Base-by-base conservation (phyloP, 2,113 vertebrate species). In the Paramisgurnus dabryanus region DNA sequence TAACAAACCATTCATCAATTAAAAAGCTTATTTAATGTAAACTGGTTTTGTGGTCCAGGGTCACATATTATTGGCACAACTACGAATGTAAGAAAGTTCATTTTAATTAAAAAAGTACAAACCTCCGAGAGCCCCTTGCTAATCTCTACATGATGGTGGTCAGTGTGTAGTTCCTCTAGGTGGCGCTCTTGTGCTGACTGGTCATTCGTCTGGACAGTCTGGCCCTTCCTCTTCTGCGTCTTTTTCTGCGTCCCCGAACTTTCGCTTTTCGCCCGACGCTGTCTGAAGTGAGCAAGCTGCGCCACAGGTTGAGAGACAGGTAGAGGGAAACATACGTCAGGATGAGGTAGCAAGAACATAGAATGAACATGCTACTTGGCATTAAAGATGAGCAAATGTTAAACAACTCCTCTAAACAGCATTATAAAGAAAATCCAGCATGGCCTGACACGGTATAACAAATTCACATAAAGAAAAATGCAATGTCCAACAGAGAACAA, bases 231-330 rank as follows among this genome's bases (percentile, higher is more conserved):
- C 91, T 92, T 94, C 89, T 45, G 53, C 89, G 92, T 89, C 92
- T 93, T 93, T 91, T 94, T 93, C 90, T 84, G 0, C 88, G 87
- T 40, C 85, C 87, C 85, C 87, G 88, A 65, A 86, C 89, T 10
- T 89, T 89, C 49, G 85, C 84, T 78, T 91, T 94, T 93, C 82
- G 93, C 90, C 86, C 91, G 90, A 83, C 87, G 89, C 89, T 90
- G 90, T 92, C 89, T 87, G 88, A 81, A 94, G 85, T 89, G 86
- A 91, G 91, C 92, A 91, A 94, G 84, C 93, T 94, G 86, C 87
- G 86, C 82, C 92, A 87, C 86, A 93, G 93, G 82, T 90, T 91
- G 69, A 94, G 88, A 1, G 86, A 91, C 13, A 92, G 81, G 85
- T 92, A 93, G 66, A 93, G 66, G 63, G 88, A 92, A 60, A 94